Base-by-base conservation (phyloP, 2,797 vertebrate species). In the Acanthurus leucopareius region DNA sequence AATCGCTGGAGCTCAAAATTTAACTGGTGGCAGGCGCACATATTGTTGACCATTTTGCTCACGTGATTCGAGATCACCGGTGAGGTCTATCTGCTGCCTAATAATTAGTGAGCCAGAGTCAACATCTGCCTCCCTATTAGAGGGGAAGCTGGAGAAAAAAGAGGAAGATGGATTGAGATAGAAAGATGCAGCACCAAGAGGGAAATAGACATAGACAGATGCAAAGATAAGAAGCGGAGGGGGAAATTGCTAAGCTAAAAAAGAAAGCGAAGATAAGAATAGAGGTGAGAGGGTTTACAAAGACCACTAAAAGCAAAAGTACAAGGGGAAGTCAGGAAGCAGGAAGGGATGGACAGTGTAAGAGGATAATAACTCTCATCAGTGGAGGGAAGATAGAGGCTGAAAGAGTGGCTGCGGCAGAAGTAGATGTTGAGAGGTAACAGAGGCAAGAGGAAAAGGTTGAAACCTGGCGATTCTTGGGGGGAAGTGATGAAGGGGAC, bases 1-100 rank as follows among this genome's bases (percentile, higher is more conserved):
- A 97, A 96, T 96, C 94, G 93, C 94, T 96, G 95, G 96, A 96
- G 96, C 97, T 96, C 95, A 96, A 97, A 96, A 97, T 97, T 95
- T 95, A 94, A 95, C 95, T 95, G 95, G 96, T 96, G 95, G 96
- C 95, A 93, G 80, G 77, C 62, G 52, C 22, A 52, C 78, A 77
- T 73, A 72, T 86, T 64, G 85, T 85, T 69, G 83, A 87, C 59
- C 79, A 57, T 84, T 86, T 86, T 40, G 32, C 73, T 83, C 86
- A 87, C 42, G 74, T 82, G 83, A 75, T 54, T 45, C 13, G 40
- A 75, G 87, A 79, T 91, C 74, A 82, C 69, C 5, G 49, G 70
- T 20, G 70, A 84, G 84, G 83, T 87, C 79, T 77, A 69, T 85
- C 76, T 53, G 73, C 83, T 35, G 69, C 79, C 73, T 82, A 81